phyloP scores from a whole-genome alignment of 2,797 vertebrate species.

The Mus minutoides region DNA sequence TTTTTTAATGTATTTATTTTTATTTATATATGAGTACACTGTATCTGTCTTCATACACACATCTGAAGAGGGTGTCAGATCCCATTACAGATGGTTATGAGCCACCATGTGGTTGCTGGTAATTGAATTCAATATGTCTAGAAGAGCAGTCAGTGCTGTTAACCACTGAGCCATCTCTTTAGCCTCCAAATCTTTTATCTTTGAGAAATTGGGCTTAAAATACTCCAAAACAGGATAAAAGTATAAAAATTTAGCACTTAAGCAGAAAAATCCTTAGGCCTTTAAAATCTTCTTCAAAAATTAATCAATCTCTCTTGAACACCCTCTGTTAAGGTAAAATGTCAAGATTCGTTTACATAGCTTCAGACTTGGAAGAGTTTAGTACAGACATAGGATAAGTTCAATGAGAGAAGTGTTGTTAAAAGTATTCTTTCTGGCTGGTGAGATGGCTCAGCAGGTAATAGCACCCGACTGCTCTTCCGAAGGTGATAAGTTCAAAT shows the following conservation, averaged over 20 bases:
- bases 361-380: constrained; percentile 54
- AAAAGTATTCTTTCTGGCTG: not conserved
- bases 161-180: no score
- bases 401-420: constrained; percentile 18
- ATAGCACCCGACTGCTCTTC: no score
- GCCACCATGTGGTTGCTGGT: no score
- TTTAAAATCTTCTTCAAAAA: constrained; percentile 14
- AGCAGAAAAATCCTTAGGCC: not conserved
- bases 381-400: constrained; percentile 13
- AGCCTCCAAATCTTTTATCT: no score
- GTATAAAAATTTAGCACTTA: constrained; percentile 30
- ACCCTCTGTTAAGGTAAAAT: constrained; percentile 55
- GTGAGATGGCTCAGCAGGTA: not conserved
- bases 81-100: no score
- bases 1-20: no score
- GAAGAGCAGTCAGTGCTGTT: no score
- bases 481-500: no score
- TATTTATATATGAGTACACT: no score
- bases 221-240: constrained; percentile 51
- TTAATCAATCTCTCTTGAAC: constrained; percentile 23
- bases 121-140: no score
- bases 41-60: no score
- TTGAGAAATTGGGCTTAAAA: constrained; percentile 35
- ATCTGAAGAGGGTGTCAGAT: no score
- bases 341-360: constrained; percentile 53